Conservation (phyloP, 1,140 invertebrate genomes). For the Holcopasites calliopsidis region DNA sequence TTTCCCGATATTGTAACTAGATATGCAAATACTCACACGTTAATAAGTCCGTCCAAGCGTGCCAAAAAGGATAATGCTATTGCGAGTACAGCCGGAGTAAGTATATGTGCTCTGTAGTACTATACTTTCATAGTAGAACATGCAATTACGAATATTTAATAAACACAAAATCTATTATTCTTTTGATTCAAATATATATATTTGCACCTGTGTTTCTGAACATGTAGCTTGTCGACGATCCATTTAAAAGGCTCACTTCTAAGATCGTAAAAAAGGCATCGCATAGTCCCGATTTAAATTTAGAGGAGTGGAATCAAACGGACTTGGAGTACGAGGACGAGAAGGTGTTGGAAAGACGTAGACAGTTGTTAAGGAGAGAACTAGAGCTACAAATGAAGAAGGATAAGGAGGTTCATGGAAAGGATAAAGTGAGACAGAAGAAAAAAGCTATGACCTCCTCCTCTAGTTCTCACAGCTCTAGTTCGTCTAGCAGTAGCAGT, state of each 20-base stretch:
- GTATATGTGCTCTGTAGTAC: slow-evolving; percentile 25
- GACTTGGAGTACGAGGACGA: slow-evolving; percentile 91
- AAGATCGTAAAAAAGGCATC: slow-evolving; percentile 83
- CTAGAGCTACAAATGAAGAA: slow-evolving; percentile 88
- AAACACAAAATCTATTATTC: slow-evolving; percentile 2
- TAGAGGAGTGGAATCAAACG: slow-evolving; percentile 88
- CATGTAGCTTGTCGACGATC: slow-evolving; percentile 81
- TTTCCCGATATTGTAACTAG: slow-evolving; percentile 65
- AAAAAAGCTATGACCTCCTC: slow-evolving; percentile 85
- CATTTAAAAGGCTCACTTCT: slow-evolving; percentile 83
- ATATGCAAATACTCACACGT: slow-evolving; percentile 85
- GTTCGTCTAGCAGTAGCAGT: slow-evolving; percentile 82
- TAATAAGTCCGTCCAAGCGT: slow-evolving; percentile 87
- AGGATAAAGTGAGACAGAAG: slow-evolving; percentile 78
- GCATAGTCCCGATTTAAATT: slow-evolving; percentile 84
- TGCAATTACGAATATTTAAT: not conserved
- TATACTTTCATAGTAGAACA: not conserved
- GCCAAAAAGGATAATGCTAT: slow-evolving; percentile 84
- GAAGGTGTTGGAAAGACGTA: slow-evolving; percentile 87
- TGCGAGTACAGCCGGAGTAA: slow-evolving; percentile 72
- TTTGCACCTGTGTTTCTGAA: slow-evolving; percentile 17
- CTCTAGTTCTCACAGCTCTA: slow-evolving; percentile 83
- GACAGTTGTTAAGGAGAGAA: slow-evolving; percentile 88
- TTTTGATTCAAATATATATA: not conserved
- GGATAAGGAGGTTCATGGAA: slow-evolving; percentile 81